These are phyloP conservation scores for Eristalis intricaria DNA, from an alignment of 2,888 invertebrate species.

Conservation along the genomic window DNA sequence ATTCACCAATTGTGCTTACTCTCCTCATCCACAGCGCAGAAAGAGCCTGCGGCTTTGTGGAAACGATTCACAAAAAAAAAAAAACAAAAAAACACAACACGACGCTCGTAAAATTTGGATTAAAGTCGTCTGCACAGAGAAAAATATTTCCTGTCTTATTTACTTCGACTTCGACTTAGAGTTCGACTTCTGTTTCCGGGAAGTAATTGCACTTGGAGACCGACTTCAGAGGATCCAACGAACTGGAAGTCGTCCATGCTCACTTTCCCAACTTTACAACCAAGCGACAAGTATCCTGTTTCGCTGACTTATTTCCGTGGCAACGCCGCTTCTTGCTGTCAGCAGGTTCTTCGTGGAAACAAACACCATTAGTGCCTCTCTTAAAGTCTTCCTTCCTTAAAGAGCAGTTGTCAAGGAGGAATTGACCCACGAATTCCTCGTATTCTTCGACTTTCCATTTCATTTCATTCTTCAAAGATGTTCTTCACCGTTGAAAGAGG, in stretches of 20 bases:
- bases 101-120: too few species aligned
- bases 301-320: neutral
- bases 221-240: neutral
- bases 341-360: too few species aligned
- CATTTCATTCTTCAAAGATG: conserved; percentile 10
- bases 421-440: neutral
- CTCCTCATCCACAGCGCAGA: too few species aligned
- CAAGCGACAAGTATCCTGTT: neutral
- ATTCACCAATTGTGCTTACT: neutral
- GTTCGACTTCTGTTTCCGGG: neutral
- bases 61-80: too few species aligned
- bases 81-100: too few species aligned
- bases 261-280: conserved; percentile 25
- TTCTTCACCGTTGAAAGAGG: neutral
- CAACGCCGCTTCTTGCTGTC: neutral
- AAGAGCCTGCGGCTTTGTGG: too few species aligned
- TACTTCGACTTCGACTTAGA: neutral
- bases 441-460: conserved; percentile 19
- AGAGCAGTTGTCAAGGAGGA: neutral
- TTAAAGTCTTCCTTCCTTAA: too few species aligned
- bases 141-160: neutral
- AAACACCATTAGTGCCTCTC: too few species aligned
- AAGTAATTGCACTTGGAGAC: neutral
- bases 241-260: neutral
- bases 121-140: neutral